Percentiles rank a stretch among this genome's conserved stretches.
Conservation (phyloP, 1,140 invertebrate genomes). For the Micrasema longulum region DNA sequence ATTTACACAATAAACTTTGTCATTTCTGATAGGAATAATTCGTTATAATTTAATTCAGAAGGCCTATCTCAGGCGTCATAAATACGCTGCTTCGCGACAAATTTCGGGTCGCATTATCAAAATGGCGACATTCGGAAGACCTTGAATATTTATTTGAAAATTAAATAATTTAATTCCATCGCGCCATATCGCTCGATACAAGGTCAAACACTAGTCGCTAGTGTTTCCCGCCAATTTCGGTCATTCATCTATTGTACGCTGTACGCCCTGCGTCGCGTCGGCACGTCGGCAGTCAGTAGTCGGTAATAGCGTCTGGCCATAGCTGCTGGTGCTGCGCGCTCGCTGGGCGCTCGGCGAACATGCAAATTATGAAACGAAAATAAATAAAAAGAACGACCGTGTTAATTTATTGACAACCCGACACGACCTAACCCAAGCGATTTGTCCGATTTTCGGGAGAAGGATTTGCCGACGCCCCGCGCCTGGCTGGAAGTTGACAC, state of each 20-base stretch:
- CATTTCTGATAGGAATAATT: constrained; percentile 21
- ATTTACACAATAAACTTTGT: constrained; percentile 13
- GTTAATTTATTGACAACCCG: too few relatives aligned
- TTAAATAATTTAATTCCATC: constrained; percentile 27
- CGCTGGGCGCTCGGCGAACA: not conserved
- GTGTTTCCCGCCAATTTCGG: constrained; percentile 6
- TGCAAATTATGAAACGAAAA: not conserved
- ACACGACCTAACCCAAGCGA: constrained; percentile 15
- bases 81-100: constrained; percentile 30
- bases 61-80: constrained; percentile 15
- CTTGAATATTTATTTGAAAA: constrained; percentile 39
- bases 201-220: too few relatives aligned
- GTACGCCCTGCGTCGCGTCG: not conserved
- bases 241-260: not conserved
- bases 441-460: constrained; percentile 12
- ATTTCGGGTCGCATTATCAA: constrained; percentile 29
- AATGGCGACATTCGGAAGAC: constrained; percentile 27
- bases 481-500: constrained; percentile 6
- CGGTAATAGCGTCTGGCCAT: not conserved
- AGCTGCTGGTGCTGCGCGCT: too few relatives aligned
- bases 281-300: not conserved
- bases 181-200: constrained; percentile 31
- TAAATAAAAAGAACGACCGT: too few relatives aligned
- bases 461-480: not conserved
- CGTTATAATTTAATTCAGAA: constrained; percentile 19